These are phyloP conservation scores for Latrodectus elegans DNA, from an alignment of 2,888 invertebrate genomes.

Conservation along the genomic window DNA sequence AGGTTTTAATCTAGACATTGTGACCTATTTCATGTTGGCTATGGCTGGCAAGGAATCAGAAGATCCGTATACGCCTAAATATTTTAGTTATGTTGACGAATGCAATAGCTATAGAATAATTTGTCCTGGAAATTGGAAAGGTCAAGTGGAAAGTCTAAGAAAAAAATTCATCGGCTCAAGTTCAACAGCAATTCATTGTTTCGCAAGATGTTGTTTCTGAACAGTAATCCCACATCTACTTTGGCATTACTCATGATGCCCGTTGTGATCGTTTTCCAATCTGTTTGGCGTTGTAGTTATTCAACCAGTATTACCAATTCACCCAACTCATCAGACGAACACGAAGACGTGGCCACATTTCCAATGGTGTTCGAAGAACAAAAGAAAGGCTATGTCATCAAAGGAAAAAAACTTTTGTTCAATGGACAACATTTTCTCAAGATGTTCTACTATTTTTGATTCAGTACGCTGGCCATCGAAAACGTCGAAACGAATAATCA, in stretches of 20 bases:
- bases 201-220: background rate
- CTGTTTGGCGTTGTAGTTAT: background rate
- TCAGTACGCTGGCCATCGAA: background rate
- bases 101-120: background rate
- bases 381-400: background rate
- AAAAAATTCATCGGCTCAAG: background rate
- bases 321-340: background rate
- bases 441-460: background rate
- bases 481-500: background rate
- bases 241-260: background rate
- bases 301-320: background rate
- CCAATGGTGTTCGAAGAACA: background rate
- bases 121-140: background rate
- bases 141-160: background rate
- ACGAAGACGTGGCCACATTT: background rate
- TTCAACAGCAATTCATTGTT: background rate
- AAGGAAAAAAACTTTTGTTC: background rate
- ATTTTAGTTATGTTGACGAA: background rate
- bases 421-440: background rate
- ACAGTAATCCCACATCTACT: background rate
- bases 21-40: background rate
- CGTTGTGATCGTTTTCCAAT: background rate
- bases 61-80: background rate
- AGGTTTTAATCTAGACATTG: background rate
- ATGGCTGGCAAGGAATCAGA: background rate